Evolutionary conservation across 35 echinoderm and acorn worm genomes (phyloP).

Genomic region (Strongylocentrotus purpuratus): DNA sequence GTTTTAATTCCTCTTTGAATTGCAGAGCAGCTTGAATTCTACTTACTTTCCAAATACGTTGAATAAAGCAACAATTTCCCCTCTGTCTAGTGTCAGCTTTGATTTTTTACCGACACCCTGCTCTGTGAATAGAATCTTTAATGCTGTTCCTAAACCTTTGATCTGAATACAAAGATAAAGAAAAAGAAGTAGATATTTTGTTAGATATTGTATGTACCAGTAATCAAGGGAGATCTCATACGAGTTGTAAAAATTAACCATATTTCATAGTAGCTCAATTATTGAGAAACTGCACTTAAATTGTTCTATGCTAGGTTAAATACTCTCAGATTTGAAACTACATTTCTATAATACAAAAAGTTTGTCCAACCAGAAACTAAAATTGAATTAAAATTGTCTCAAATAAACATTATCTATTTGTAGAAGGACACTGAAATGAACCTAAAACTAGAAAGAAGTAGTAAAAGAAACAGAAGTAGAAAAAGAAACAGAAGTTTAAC

Average conservation of each 20-base stretch:
- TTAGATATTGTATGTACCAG: no score
- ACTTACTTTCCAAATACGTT: conserved; percentile 91
- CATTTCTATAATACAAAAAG: no score
- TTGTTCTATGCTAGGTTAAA: no score
- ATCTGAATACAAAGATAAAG: conserved; percentile 45
- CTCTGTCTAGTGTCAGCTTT: conserved; percentile 65
- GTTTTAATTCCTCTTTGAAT: neutral
- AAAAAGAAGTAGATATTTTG: neutral
- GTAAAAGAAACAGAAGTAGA: neutral
- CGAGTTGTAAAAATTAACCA: no score
- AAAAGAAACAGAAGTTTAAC: neutral
- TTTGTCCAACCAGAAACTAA: no score
- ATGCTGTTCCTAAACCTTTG: conserved; percentile 87
- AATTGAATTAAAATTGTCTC: no score
- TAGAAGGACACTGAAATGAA: neutral
- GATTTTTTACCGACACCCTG: conserved; percentile 25
- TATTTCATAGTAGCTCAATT: neutral
- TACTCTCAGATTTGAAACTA: no score
- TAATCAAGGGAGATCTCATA: no score
- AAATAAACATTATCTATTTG: no score
- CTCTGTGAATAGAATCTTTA: conserved; percentile 91
- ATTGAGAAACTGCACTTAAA: neutral
- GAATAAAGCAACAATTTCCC: conserved; percentile 83
- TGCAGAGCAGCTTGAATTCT: neutral
- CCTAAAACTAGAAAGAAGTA: neutral